Base-by-base conservation (phyloP, 2,888 invertebrate species). In the Lycia hirtaria region DNA sequence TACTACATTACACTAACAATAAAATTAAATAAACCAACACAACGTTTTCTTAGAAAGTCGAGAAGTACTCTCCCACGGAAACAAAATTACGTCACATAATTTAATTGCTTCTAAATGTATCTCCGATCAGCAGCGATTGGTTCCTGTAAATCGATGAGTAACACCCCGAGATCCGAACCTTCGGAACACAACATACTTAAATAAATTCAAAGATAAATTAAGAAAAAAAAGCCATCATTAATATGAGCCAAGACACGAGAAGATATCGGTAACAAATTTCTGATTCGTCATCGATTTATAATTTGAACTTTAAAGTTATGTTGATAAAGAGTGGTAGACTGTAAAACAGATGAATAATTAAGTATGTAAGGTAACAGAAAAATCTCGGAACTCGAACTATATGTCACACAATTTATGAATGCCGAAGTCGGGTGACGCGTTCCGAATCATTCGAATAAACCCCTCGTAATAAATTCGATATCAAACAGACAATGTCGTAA, bases 351-450 rank as follows among this genome's bases (percentile, higher is more conserved):
- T 56, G 68, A 57, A 67, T 60, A 64, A 64, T 56, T 60, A 61
- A 51, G 61, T 51, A 64, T 62, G 65, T 64, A 73, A 60, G 71
- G 75, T 78, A 78, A 75, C 73, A 76, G 71, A 80, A 84, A 83
- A 85, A 84, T 85, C 81, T 85, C 72, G 73, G 83, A 83, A 84
- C 75, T 78, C 76, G 77, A 71, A 75, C 86, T 85, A 87, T 88
- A 88, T 87, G 88, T 88, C 88, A 86, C 81, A 76, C 73, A 87
- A 87, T 88, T 88, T 88, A 89, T 87, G 87, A 87, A 84, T 75
- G 73, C 67, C 78, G 75, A 75, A 69, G 74, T 71, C 72, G 78
- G 78, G 75, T 87, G 87, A 87, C 87, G 82, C 79, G 81, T 80
- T 78, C 67, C 79, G 81, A 83, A 78, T 83, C 82, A 85, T 85